Evolutionary conservation across 2,888 invertebrate genomes (phyloP), one percentile per base, ranked within the genome.

Genomic region (Chymomyza procnemis): DNA sequence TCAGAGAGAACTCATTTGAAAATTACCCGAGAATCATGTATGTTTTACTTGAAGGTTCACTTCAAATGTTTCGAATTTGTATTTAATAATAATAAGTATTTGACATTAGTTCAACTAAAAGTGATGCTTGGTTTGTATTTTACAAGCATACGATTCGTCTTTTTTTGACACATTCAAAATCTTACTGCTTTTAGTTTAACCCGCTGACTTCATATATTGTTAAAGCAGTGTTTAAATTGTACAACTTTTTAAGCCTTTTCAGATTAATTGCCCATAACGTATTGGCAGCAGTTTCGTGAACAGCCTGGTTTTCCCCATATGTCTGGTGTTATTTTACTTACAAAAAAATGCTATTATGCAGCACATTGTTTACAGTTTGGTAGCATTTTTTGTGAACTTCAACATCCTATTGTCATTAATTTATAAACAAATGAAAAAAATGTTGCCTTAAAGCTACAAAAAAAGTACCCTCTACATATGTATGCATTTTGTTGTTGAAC

Each of bases 401-500:
- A 9, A 12, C 12, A 12, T 41, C 9, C 34, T 12, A 41, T 41
- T 41, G 34, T 41, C 34, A 41, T 41, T 41, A 41, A 41, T 41
- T 41, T 41, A 41, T 12, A 6, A 26, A 41, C 34, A 12, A 12
- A 41, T n/a, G n/a, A 41, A 41, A 41, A 41, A 41, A 3, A n/a
- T n/a, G n/a, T 2, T 41, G 34, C 34, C 34, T 41, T 41, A 41
- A 41, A 41, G 34, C 26, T 6, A 26, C 4, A 41, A 41, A 34
- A 41, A 41, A 41, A 41, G 12, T 12, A 41, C 34, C 34, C 34
- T 41, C 12, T 41, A 41, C 16, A 34, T 9, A 19, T 21, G 16
- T n/a, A 34, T 56, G 21, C 68, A 41, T 59, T 66, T 63, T 46
- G 62, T 41, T n/a, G 52, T 14, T 52, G 19, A 34, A 16, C 58